These are phyloP conservation scores for Pavo muticus DNA, from an alignment of 2,113 vertebrate genomes.

Conservation along the genomic window DNA sequence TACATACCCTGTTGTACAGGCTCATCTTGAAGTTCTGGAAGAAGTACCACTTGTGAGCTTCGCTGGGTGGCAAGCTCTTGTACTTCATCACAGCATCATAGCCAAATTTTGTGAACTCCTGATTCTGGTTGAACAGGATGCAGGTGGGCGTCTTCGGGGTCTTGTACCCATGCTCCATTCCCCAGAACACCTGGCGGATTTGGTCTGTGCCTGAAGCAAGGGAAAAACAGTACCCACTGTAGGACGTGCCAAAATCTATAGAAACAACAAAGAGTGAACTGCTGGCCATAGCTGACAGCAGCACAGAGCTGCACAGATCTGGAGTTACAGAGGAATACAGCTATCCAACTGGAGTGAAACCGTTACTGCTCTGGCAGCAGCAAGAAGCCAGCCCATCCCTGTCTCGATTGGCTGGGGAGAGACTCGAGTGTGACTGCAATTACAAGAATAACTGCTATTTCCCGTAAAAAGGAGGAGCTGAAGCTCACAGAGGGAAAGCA, in stretches of 20 bases:
- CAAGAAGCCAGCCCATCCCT: accelerated
- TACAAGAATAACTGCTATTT: neutral
- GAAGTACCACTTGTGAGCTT: conserved; percentile 25
- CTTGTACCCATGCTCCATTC: accelerated
- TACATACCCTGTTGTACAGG: conserved; percentile 50
- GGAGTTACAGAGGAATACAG: neutral
- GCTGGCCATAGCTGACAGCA: neutral
- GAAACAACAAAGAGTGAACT: neutral
- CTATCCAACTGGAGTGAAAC: accelerated
- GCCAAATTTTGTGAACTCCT: conserved; percentile 50
- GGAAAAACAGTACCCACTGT: conserved; percentile 51
- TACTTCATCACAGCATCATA: conserved; percentile 54
- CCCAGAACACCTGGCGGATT: conserved; percentile 43
- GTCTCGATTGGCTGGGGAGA: neutral
- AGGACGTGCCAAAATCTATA: conserved; percentile 47
- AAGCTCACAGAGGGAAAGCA: neutral
- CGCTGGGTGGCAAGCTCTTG: neutral
- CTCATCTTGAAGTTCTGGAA: conserved; percentile 67
- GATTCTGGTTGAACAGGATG: conserved; percentile 50
- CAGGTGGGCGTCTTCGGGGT: neutral
- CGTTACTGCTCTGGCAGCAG: neutral
- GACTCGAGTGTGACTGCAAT: accelerated
- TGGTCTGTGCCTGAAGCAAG: neutral
- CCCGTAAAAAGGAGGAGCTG: neutral
- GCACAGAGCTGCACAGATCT: accelerated